Conservation (phyloP, 2,888 invertebrate genomes). For the Salticus scenicus region DNA sequence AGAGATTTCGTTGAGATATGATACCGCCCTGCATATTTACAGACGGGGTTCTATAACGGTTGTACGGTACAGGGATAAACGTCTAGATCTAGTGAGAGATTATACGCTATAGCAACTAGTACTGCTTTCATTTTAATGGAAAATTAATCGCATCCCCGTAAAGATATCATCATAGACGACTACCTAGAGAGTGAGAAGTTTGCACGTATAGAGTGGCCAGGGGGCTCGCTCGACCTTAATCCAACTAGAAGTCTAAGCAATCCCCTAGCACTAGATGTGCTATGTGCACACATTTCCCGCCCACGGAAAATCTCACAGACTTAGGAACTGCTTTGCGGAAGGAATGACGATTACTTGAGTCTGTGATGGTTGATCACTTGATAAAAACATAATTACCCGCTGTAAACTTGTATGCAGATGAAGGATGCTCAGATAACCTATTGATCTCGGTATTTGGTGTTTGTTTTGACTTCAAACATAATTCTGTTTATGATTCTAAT, state of each 20-base stretch:
- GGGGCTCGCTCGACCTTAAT: background rate
- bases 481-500: background rate
- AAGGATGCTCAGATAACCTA: no score
- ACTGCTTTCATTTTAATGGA: background rate
- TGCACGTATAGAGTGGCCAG: background rate
- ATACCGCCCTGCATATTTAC: background rate
- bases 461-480: no score
- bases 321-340: no score
- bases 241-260: background rate
- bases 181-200: background rate
- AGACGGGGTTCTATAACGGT: background rate
- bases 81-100: no score
- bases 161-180: background rate
- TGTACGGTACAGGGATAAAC: background rate
- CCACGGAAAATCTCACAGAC: background rate
- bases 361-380: no score
- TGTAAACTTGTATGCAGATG: no score
- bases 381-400: no score
- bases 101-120: background rate
- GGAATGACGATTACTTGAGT: no score
- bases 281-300: background rate
- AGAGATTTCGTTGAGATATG: background rate
- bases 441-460: no score
- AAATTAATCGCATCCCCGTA: background rate
- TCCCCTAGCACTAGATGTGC: background rate